Evolutionary conservation across 2,888 invertebrate species (phyloP), one percentile per base, ranked within the genome.

Genomic region (Torymus tubicola): DNA sequence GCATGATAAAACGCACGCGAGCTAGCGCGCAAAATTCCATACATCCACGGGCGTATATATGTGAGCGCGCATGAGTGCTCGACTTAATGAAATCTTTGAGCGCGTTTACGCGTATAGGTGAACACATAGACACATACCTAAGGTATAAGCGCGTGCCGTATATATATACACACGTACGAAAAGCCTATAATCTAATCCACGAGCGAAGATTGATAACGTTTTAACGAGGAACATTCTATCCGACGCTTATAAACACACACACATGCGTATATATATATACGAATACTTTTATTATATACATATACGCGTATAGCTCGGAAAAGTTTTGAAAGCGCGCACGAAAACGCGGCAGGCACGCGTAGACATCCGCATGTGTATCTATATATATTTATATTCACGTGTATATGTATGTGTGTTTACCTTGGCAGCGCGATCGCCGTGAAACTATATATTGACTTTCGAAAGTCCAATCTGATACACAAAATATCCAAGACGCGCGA

Each of bases 121-220:
- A 5, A 31, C 5, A 31, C n/a, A 24, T 8, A 42, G 8, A 8
- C 1, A 8, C 42, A 42, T 8, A 42, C 31, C 31, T 31, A 4
- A 8, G 8, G 1, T 42, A 4, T 8, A 42, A 67, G 24, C 42
- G 42, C 42, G 42, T 42, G 42, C 42, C 42, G 8, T 21, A 21
- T 21, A 21, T 21, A 21, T 21, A 21, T 21, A 21, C 31, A 52
- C 67, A 60, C 21, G 53, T n/a, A 24, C 24, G 18, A 18, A 57
- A 63, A 70, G 31, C 60, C 31, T 53, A 18, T 16, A 60, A 77
- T 71, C 70, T 78, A 71, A 78, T 67, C 53, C 57, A 8, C 24
- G 24, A 24, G 24, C 65, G 71, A 61, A 68, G 68, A 61, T 75
- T 76, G 82, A 86, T 85, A 84, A 81, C 64, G 80, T 81, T 86